phyloP scores from a whole-genome alignment of 2,113 vertebrate genomes.

The Acrocephalus arundinaceus region DNA sequence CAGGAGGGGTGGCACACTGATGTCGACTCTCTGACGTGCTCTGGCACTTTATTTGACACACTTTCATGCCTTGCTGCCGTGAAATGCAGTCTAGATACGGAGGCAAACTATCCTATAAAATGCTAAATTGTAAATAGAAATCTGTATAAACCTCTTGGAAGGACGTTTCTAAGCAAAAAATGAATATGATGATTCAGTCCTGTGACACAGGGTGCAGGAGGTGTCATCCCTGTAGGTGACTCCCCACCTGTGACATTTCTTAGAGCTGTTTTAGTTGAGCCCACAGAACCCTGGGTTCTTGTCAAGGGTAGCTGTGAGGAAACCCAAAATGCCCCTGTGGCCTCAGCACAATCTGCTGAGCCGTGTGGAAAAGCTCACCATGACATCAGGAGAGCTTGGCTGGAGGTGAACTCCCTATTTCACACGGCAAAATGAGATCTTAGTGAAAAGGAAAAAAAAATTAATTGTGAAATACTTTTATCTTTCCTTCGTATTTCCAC shows the following conservation, averaged over 20 bases:
- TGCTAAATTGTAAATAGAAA: too few relatives aligned
- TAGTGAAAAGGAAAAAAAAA: not conserved
- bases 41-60: too few relatives aligned
- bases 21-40: too few relatives aligned
- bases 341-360: not conserved
- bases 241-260: rapidly evolving
- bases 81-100: too few relatives aligned
- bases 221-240: not conserved
- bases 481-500: not conserved
- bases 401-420: not conserved
- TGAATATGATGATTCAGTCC: too few relatives aligned
- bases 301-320: not conserved
- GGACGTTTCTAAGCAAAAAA: too few relatives aligned
- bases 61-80: too few relatives aligned
- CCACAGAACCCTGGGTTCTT: not conserved
- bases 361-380: not conserved
- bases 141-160: too few relatives aligned
- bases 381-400: not conserved
- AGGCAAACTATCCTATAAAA: too few relatives aligned
- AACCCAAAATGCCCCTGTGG: not conserved
- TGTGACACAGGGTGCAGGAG: not conserved
- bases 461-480: not conserved
- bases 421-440: not conserved
- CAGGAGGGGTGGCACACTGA: rapidly evolving
- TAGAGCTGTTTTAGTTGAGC: not conserved